Percentiles rank a stretch among this genome's conserved stretches.
Conservation (phyloP, 2,888 invertebrate genomes). For the Oscheius myriophilus region DNA sequence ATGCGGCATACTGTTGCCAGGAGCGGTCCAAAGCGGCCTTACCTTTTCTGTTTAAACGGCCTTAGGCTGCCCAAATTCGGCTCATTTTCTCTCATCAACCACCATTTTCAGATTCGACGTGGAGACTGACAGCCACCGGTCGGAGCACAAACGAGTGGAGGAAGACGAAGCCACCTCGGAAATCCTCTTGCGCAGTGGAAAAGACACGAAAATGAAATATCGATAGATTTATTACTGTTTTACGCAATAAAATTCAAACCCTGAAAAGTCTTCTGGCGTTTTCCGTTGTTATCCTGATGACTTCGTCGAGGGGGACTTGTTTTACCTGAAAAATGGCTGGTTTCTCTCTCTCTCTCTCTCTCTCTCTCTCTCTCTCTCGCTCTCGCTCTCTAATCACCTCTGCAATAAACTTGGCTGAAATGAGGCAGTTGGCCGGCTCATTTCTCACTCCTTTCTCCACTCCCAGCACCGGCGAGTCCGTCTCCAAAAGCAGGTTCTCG, state of each 20-base stretch:
- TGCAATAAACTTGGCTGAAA: constrained; percentile 72
- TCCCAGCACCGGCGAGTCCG: constrained; percentile 73
- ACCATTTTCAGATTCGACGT: constrained; percentile 35
- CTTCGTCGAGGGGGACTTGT: constrained; percentile 65
- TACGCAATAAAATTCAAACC: background rate
- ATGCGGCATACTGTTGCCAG: too few species aligned
- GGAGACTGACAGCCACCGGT: constrained; percentile 2
- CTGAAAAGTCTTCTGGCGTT: constrained; percentile 64
- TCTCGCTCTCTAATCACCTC: constrained; percentile 23
- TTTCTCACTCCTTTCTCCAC: constrained; percentile 69
- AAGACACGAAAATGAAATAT: constrained; percentile 42
- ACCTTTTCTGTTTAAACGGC: too few species aligned
- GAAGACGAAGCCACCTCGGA: constrained; percentile 21
- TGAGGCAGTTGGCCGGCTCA: constrained; percentile 70
- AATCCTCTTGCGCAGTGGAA: constrained; percentile 33
- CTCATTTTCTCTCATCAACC: too few species aligned
- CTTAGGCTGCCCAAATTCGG: too few species aligned
- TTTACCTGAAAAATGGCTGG: constrained; percentile 59
- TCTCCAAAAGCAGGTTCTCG: constrained; percentile 72
- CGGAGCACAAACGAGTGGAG: background rate
- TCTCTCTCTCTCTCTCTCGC: background rate
- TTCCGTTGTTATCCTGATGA: constrained; percentile 68
- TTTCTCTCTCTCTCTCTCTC: background rate
- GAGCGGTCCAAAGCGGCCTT: too few species aligned
- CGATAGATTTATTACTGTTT: background rate